These are phyloP conservation scores for Rhagologus leucostigma DNA, from an alignment of 2,113 vertebrate species.

Conservation along the genomic window DNA sequence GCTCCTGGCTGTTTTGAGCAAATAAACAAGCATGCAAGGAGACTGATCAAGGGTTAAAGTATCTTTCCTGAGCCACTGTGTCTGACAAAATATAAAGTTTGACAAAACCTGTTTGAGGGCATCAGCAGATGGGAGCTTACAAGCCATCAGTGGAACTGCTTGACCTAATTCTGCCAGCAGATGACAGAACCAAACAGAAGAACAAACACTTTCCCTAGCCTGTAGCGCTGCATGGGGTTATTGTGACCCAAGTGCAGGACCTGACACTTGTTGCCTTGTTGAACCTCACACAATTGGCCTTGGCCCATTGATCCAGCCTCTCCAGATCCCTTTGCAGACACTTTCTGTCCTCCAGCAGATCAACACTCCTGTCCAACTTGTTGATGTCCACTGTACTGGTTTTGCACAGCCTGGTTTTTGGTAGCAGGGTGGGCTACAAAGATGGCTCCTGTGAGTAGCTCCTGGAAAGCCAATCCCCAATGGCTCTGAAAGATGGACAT, in stretches of 20 bases:
- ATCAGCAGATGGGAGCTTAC: background rate
- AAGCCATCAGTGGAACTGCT: background rate
- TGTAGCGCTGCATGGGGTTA: background rate
- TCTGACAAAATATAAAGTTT: background rate
- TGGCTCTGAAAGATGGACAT: no score
- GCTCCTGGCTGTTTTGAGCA: background rate
- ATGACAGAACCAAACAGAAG: background rate
- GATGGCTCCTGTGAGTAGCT: no score
- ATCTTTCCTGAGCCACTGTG: background rate
- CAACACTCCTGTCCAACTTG: rapidly evolving
- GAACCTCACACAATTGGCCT: background rate
- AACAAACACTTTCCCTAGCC: background rate
- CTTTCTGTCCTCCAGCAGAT: background rate
- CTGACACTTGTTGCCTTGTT: background rate
- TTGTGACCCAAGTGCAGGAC: background rate
- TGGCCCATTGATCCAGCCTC: background rate
- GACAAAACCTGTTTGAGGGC: background rate
- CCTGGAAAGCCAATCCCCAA: no score
- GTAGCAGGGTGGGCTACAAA: no score
- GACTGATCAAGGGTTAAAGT: background rate
- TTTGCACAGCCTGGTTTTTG: no score
- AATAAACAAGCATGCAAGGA: background rate
- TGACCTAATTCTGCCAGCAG: background rate
- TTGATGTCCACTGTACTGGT: background rate
- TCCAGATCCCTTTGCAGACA: background rate